A percentile compares a stretch with the other conserved stretches of the same genome.
These are phyloP conservation scores for Epinephelus coioides DNA, from an alignment of 2,797 vertebrate species.

Conservation along the genomic window DNA sequence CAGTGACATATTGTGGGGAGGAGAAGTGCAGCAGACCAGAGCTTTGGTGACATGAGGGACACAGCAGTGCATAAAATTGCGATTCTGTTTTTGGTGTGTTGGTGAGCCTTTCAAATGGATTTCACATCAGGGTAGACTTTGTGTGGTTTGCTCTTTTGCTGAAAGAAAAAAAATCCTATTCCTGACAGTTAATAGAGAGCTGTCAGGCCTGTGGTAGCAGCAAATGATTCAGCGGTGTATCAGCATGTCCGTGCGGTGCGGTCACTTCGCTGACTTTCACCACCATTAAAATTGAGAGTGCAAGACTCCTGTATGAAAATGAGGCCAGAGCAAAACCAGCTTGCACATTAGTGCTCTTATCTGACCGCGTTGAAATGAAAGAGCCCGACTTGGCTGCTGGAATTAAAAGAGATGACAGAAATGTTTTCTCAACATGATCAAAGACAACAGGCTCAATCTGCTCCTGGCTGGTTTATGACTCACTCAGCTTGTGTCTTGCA, in stretches of 20 bases:
- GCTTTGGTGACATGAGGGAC: constrained; percentile 45
- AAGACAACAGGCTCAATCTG: constrained; percentile 62
- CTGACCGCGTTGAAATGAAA: constrained; percentile 31
- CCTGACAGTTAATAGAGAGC: constrained; percentile 47
- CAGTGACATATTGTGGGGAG: constrained; percentile 30
- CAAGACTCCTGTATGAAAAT: constrained; percentile 19
- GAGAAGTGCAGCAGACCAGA: constrained; percentile 50
- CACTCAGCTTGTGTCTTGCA: constrained; percentile 31
- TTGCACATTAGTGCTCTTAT: constrained; percentile 33
- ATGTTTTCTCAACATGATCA: constrained; percentile 61
- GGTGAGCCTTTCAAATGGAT: constrained; percentile 49
- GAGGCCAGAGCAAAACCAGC: constrained; percentile 22
- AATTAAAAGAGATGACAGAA: constrained; percentile 38
- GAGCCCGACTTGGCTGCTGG: constrained; percentile 41
- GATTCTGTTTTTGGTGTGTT: constrained; percentile 35
- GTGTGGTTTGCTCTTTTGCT: constrained; percentile 28
- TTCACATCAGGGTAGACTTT: constrained; percentile 36
- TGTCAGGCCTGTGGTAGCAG: constrained; percentile 34
- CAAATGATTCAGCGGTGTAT: constrained; percentile 18
- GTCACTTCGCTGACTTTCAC: constrained; percentile 20
- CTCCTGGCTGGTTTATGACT: constrained; percentile 59
- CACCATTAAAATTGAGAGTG: constrained; percentile 21
- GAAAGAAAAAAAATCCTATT: constrained; percentile 14
- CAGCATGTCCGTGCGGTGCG: constrained; percentile 32
- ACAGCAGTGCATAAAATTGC: constrained; percentile 49